A percentile compares a stretch with the other conserved stretches of the same genome.
phyloP scores from a whole-genome alignment of 2,797 vertebrate species.

The Phrynocephalus forsythii region DNA sequence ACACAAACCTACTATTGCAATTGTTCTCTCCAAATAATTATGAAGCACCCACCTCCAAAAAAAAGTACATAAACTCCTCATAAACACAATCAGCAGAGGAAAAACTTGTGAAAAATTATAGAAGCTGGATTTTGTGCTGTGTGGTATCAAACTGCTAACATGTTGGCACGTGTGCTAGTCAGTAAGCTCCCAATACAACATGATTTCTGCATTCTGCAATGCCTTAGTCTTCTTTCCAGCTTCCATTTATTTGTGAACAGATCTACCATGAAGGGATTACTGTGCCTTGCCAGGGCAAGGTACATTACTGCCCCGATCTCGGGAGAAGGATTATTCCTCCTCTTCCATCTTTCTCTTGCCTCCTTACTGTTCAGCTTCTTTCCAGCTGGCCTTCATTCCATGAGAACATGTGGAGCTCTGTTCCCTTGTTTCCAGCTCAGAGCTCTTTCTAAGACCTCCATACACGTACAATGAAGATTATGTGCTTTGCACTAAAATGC shows the following conservation, averaged over 20 bases:
- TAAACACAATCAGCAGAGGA: no score
- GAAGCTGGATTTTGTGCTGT: background rate
- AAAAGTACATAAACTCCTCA: no score
- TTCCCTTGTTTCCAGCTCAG: background rate
- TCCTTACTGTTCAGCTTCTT: background rate
- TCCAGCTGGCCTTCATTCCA: background rate
- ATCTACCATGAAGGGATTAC: background rate
- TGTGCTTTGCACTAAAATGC: background rate
- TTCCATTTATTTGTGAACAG: background rate
- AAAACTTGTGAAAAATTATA: no score
- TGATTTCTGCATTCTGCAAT: background rate
- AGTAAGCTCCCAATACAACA: background rate
- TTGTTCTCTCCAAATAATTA: no score
- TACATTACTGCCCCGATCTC: background rate
- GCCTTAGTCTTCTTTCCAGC: background rate
- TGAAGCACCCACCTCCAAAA: no score
- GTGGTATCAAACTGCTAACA: background rate
- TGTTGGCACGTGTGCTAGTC: background rate
- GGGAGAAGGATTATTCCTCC: background rate
- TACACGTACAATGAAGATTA: background rate
- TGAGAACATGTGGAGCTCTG: background rate
- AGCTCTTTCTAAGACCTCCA: background rate
- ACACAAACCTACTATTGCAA: no score
- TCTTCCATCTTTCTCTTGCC: background rate
- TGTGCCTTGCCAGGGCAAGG: no score